phyloP scores from a whole-genome alignment of 2,797 vertebrate species.

The Furcifer pardalis region DNA sequence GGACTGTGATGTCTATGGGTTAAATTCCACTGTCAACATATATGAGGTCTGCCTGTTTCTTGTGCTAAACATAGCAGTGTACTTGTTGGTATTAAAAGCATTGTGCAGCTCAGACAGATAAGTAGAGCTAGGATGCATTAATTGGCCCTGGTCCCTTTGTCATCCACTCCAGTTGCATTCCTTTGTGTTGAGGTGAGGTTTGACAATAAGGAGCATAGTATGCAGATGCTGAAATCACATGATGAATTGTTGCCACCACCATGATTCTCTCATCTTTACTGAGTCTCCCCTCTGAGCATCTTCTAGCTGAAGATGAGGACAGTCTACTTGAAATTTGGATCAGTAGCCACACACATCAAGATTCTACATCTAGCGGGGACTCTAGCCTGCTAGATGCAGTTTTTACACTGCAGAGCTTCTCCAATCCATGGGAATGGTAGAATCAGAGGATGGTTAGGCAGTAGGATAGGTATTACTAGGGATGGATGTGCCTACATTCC shows the following conservation, averaged over 20 bases:
- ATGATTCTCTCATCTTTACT: no score
- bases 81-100: background rate
- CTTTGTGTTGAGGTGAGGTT: background rate
- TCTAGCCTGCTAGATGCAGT: no score
- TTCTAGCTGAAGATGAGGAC: no score
- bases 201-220: background rate
- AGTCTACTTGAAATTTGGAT: no score
- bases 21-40: background rate
- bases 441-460: background rate
- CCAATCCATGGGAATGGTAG: background rate
- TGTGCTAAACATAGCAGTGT: background rate
- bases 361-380: no score
- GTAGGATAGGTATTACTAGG: background rate
- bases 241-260: no score
- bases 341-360: no score
- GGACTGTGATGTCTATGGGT: background rate
- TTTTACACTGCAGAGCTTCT: no score
- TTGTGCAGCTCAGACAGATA: background rate
- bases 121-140: background rate
- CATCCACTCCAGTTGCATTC: no score
- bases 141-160: background rate
- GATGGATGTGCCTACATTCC: no score
- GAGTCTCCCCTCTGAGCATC: no score
- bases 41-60: background rate
- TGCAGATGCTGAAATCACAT: background rate